These are phyloP conservation scores for Bufo gargarizans DNA, from an alignment of 2,113 vertebrate genomes.

Conservation along the genomic window DNA sequence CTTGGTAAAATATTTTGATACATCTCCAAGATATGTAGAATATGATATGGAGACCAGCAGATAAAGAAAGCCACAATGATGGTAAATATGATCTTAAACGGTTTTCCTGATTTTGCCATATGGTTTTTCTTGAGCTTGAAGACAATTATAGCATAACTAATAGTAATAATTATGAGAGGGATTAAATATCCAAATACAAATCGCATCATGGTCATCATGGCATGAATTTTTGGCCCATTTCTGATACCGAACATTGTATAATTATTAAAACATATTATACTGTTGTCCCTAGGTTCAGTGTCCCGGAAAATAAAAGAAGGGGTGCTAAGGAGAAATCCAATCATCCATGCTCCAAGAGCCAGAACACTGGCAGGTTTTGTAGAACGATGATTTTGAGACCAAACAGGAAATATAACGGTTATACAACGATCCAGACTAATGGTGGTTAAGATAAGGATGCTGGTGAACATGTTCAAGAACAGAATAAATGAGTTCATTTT, in stretches of 20 bases:
- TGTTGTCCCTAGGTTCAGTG: constrained; percentile 48
- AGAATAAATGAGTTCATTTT: constrained; percentile 83
- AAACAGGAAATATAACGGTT: constrained; percentile 86
- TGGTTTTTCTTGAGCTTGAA: constrained; percentile 75
- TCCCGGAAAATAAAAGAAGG: constrained; percentile 82
- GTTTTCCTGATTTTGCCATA: constrained; percentile 80
- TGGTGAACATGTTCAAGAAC: constrained; percentile 94
- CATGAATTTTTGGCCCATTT: constrained; percentile 63
- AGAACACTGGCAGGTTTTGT: constrained; percentile 72
- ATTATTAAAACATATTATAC: constrained; percentile 78
- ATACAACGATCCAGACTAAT: constrained; percentile 92
- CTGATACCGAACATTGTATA: constrained; percentile 65
- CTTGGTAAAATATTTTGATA: background rate
- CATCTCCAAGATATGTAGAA: constrained; percentile 78
- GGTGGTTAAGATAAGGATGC: constrained; percentile 86
- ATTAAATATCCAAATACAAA: constrained; percentile 81
- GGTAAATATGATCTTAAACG: constrained; percentile 81
- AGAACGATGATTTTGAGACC: constrained; percentile 90
- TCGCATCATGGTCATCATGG: constrained; percentile 67
- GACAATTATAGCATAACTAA: constrained; percentile 76
- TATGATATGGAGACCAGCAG: constrained; percentile 88
- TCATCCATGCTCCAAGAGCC: constrained; percentile 76
- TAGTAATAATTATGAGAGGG: constrained; percentile 77
- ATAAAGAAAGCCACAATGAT: constrained; percentile 86
- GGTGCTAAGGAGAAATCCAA: constrained; percentile 76